These are phyloP conservation scores for Griposia aprilina DNA, from an alignment of 2,888 invertebrate species.

Conservation along the genomic window DNA sequence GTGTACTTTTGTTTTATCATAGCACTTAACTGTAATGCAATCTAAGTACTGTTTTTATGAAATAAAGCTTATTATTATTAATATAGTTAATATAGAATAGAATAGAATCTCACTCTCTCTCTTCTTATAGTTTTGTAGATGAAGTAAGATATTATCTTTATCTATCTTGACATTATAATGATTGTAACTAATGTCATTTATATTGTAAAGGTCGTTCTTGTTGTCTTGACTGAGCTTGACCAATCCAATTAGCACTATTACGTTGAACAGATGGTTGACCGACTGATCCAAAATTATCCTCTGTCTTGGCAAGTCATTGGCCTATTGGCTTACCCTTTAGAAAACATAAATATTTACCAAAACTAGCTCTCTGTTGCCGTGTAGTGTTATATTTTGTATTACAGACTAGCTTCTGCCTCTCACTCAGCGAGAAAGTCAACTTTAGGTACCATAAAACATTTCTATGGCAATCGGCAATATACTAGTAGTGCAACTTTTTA, in stretches of 20 bases:
- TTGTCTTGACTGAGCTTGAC: background rate
- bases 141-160: background rate
- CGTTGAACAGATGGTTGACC: background rate
- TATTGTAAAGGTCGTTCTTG: background rate
- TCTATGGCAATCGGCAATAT: no score
- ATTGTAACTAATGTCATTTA: background rate
- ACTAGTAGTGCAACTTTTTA: no score
- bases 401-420: no score
- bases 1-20: no score
- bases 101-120: no score
- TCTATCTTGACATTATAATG: background rate
- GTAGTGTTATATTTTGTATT: background rate
- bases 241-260: constrained; percentile 12
- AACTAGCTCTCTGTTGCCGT: background rate
- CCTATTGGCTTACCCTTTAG: background rate
- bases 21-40: no score
- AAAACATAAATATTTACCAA: background rate
- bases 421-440: no score
- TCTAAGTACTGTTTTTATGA: no score
- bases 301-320: constrained; percentile 3
- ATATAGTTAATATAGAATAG: no score
- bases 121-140: no score
- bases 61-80: no score
- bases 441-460: no score
- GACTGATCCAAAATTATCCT: constrained; percentile 6